Evolutionary conservation across 1,140 invertebrate species (phyloP), one percentile per base, ranked within the genome.

Genomic region (Condylostylus longicornis): DNA sequence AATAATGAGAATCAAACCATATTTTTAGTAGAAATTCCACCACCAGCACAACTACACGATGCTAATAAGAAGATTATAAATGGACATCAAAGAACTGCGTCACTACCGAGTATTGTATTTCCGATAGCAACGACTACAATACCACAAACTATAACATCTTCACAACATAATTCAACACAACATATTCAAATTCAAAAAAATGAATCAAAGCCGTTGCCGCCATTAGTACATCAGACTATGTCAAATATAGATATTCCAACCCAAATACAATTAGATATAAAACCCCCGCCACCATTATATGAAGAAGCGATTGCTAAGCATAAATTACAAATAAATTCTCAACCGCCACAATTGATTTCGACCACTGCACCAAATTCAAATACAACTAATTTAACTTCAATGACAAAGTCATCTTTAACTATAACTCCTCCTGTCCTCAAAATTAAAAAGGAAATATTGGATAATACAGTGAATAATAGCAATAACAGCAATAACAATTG

Each of bases 281-380:
- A 66, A 33, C 50, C 55, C 10, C 63, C 54, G 31, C 70, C 65
- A 21, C 75, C 77, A 12, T 67, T 75, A 28, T 82, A 82, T 43
- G 72, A 79, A 38, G 77, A 80, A 53, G 76, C 76, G 5, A 71
- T n/a, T n/a, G n/a, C 77, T 1, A 77, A 77, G 48, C n/a, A n/a
- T n/a, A n/a, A n/a, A n/a, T n/a, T n/a, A n/a, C n/a, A n/a, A n/a
- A n/a, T n/a, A n/a, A n/a, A n/a, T n/a, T n/a, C n/a, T n/a, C n/a
- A n/a, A n/a, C n/a, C n/a, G n/a, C n/a, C n/a, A n/a, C n/a, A n/a
- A n/a, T n/a, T n/a, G n/a, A n/a, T n/a, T n/a, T n/a, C n/a, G n/a
- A n/a, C n/a, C n/a, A n/a, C n/a, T n/a, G n/a, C n/a, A n/a, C n/a
- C n/a, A n/a, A n/a, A n/a, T n/a, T n/a, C n/a, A n/a, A n/a, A n/a